Evolutionary conservation across 2,113 vertebrate species (phyloP).

Genomic region (Hucho hucho): DNA sequence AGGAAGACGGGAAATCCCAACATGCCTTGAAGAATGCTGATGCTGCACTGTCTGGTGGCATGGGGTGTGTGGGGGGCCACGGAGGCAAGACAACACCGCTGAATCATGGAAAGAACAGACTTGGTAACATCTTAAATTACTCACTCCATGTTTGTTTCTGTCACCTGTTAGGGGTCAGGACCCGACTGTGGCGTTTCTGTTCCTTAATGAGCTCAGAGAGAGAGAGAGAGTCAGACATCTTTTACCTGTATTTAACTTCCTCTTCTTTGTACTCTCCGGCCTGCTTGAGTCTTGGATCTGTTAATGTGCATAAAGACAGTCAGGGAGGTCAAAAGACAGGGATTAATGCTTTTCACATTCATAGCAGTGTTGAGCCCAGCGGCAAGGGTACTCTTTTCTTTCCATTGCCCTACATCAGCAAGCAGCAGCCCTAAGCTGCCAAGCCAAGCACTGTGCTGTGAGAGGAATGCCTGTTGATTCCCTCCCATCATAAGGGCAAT

Average conservation of each 20-base stretch:
- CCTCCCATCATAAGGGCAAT: conserved; percentile 31
- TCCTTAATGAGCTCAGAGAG: too few relatives aligned
- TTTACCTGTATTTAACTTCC: not conserved
- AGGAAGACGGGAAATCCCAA: conserved; percentile 48
- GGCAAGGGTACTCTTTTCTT: not conserved
- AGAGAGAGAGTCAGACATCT: not conserved
- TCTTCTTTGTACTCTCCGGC: not conserved
- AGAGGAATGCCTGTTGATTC: conserved; percentile 24
- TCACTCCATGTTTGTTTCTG: not conserved
- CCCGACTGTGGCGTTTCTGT: conserved; percentile 8
- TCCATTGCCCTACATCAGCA: conserved; percentile 25
- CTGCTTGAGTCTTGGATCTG: conserved; percentile 7
- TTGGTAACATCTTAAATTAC: not conserved
- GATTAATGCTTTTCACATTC: conserved; percentile 22
- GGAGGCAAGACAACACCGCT: not conserved
- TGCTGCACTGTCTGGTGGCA: conserved; percentile 42
- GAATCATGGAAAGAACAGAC: conserved; percentile 33
- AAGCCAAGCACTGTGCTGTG: conserved; percentile 17
- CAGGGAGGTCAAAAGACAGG: conserved; percentile 24
- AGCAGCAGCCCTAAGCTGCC: not conserved
- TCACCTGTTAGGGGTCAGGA: conserved; percentile 16
- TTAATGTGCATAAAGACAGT: conserved; percentile 19
- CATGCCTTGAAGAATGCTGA: conserved; percentile 49
- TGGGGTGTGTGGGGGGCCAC: not conserved
- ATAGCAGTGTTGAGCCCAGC: conserved; percentile 14